Evolutionary conservation across 2,888 invertebrate species (phyloP), one percentile per base, ranked within the genome.

Genomic region (Ophion costatus): DNA sequence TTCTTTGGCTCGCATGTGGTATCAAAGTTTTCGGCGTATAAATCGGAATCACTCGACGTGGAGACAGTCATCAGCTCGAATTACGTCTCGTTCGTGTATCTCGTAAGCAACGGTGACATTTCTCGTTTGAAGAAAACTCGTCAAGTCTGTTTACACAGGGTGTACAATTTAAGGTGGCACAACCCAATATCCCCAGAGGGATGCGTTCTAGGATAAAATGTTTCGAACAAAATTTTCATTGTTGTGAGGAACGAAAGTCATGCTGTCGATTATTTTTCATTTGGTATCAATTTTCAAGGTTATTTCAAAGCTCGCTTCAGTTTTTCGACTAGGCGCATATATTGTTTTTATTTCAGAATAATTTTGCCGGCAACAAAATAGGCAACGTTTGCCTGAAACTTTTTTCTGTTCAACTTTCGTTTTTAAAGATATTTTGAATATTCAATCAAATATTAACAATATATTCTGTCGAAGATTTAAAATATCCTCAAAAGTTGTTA

Each of bases 11-110:
- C 33, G 45, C 11, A 22, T 11, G 17, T 10, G 11, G n/a, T 17
- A 71, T 74, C 17, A 63, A 77, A 80, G 57, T 57, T 22, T 61
- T 22, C 17, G 71, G 45, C 38, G 24, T 56, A 17, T 51, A 22
- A 42, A 59, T 71, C 29, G 20, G 66, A 66, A 77, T 82, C 29
- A 66, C 64, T 76, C 29, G 51, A 42, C 57, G 61, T 7, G 51
- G 11, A 7, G 20, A 71, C 38, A 7, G 61, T 45, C 51, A 67
- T 66, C 73, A 63, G 73, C 66, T 74, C 38, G 22, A 78, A 79
- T 74, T 69, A 78, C 63, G 10, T 11, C 11, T 11, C 11, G 9
- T 69, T 9, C 59, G 10, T 24, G 67, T 24, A 6, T 22, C 2
- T 29, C 42, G 29, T 64, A 20, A 61, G 33, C 22, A 22, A 57